These are phyloP conservation scores for Melopsittacus undulatus DNA, from an alignment of 2,797 vertebrate species.

Conservation along the genomic window DNA sequence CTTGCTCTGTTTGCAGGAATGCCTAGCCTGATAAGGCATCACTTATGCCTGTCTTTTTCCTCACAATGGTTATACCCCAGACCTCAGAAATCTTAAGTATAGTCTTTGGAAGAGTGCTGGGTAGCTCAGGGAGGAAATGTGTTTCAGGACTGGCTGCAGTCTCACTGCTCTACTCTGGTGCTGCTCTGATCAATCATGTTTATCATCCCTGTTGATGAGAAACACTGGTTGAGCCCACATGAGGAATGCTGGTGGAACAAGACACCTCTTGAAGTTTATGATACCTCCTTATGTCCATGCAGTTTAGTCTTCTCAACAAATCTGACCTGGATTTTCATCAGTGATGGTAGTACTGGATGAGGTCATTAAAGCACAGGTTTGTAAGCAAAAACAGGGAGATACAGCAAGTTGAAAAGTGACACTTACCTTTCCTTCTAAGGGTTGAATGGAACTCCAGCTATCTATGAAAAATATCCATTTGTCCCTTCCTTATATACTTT, in stretches of 20 bases:
- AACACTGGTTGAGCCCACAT: neutral
- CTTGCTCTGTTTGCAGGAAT: neutral
- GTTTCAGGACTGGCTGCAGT: neutral
- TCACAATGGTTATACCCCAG: neutral
- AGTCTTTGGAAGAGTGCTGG: neutral
- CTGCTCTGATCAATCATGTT: neutral
- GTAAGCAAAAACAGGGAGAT: neutral
- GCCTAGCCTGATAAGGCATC: neutral
- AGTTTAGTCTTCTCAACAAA: neutral
- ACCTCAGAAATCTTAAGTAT: neutral
- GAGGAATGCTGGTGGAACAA: neutral
- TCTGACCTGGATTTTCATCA: neutral
- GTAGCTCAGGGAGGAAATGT: neutral
- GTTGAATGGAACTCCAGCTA: neutral
- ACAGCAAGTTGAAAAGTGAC: neutral
- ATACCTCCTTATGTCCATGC: neutral
- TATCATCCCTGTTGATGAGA: neutral
- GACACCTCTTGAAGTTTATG: neutral
- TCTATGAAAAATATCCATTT: neutral
- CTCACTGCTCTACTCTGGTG: accelerated
- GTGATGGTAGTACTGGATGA: neutral
- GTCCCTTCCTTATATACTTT: neutral
- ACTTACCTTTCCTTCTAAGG: neutral
- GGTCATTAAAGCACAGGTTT: neutral
- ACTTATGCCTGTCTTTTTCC: neutral